phyloP scores from a whole-genome alignment of 1,140 invertebrate species.

The Brachionus paranguensis region DNA sequence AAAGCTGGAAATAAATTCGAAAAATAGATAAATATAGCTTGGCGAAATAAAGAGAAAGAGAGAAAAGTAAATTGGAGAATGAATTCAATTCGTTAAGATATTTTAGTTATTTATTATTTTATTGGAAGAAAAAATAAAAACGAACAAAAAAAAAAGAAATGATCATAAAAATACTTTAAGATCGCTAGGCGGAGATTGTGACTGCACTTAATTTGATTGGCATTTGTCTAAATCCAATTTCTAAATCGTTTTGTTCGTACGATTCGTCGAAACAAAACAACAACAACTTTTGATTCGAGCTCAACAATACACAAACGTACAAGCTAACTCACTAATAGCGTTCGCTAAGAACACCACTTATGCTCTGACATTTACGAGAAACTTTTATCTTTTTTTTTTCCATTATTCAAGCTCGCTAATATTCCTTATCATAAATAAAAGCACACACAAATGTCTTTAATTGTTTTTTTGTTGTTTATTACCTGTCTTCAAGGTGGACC shows the following conservation, averaged over 20 bases:
- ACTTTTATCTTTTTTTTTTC: not conserved
- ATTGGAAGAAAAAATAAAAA: not conserved
- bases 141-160: slow-evolving; percentile 20
- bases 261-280: not conserved
- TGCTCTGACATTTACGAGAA: slow-evolving; percentile 21
- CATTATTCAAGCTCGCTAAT: slow-evolving; percentile 25
- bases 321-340: not conserved
- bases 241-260: not conserved
- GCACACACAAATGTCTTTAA: slow-evolving; percentile 27
- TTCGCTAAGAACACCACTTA: not conserved
- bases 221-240: not conserved
- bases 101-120: not conserved
- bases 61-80: not conserved
- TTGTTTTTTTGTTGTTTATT: not conserved
- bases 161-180: slow-evolving; percentile 35
- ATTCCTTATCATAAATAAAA: not conserved
- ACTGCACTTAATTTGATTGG: not conserved
- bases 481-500: not conserved
- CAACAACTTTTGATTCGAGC: not conserved
- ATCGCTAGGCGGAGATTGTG: not conserved
- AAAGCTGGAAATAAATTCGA: slow-evolving; percentile 8
- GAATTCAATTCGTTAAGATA: slow-evolving; percentile 28
- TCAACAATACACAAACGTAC: not conserved
- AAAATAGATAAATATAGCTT: slow-evolving; percentile 14
- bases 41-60: not conserved